phyloP scores from a whole-genome alignment of 2,888 invertebrate species.

The Brachynemurus nebulosus region DNA sequence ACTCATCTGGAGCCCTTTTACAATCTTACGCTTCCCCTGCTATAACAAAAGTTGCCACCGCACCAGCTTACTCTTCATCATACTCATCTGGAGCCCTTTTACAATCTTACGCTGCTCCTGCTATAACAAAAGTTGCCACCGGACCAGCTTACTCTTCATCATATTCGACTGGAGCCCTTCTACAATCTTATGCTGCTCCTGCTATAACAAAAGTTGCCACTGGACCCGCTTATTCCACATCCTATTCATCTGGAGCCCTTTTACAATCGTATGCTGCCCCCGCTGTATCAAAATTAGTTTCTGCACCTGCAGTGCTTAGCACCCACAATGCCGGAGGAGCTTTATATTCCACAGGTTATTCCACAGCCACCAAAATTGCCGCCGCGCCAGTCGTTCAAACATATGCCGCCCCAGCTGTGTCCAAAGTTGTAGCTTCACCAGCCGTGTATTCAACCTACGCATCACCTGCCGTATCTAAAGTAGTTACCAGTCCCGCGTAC shows the following conservation, averaged over 20 bases:
- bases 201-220: constrained; percentile 9
- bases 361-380: constrained; percentile 17
- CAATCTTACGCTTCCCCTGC: constrained; percentile 16
- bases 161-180: constrained; percentile 9
- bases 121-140: constrained; percentile 28
- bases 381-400: constrained; percentile 19
- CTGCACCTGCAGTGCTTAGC: constrained; percentile 26
- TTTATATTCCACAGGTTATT: not conserved
- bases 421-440: constrained; percentile 29
- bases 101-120: constrained; percentile 13
- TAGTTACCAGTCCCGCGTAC: constrained; percentile 10
- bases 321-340: constrained; percentile 5
- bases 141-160: constrained; percentile 9
- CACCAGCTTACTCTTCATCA: constrained; percentile 12
- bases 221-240: constrained; percentile 2
- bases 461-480: constrained; percentile 13
- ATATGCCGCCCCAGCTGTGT: constrained; percentile 19
- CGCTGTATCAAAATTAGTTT: constrained; percentile 25
- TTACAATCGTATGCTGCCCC: constrained; percentile 20
- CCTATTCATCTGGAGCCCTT: constrained; percentile 14
- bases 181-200: constrained; percentile 11
- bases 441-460: constrained; percentile 28
- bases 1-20: constrained; percentile 8
- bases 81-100: constrained; percentile 10
- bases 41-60: constrained; percentile 28